Conservation (phyloP, 2,888 invertebrate species). For the Pemphredon lugubris region DNA sequence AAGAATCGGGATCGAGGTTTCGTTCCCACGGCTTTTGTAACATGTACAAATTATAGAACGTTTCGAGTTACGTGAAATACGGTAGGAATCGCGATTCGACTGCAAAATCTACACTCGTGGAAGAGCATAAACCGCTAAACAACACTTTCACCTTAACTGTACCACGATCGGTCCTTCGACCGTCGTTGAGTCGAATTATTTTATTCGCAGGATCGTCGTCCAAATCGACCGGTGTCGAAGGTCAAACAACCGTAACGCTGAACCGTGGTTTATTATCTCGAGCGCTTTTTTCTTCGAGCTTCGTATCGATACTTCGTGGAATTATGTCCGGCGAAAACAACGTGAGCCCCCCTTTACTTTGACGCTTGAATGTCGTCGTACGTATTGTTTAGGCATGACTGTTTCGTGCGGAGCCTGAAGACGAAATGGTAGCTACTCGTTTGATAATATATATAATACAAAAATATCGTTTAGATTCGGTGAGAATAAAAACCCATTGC, state of each 20-base stretch:
- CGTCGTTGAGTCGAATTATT: constrained; percentile 27
- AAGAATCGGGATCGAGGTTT: constrained; percentile 36
- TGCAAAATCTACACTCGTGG: constrained; percentile 17
- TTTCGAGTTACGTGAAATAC: constrained; percentile 40
- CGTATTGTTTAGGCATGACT: too few species aligned
- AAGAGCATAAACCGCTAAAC: constrained; percentile 10
- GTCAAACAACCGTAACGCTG: constrained; percentile 35
- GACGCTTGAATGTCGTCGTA: too few species aligned
- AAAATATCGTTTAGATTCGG: too few species aligned
- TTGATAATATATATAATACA: too few species aligned
- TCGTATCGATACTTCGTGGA: neutral
- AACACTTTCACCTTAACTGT: constrained; percentile 47
- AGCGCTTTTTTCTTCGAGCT: neutral
- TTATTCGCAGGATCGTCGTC: constrained; percentile 1
- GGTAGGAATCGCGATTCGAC: constrained; percentile 23
- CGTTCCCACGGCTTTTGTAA: constrained; percentile 56
- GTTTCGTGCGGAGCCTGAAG: too few species aligned
- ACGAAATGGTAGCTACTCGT: too few species aligned
- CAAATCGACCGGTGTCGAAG: constrained; percentile 32
- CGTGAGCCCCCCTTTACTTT: too few species aligned
- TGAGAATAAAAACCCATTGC: too few species aligned
- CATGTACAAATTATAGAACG: constrained; percentile 58
- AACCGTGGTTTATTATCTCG: neutral
- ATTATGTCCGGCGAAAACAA: too few species aligned
- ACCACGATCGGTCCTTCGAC: constrained; percentile 14